A percentile compares a stretch with the other conserved stretches of the same genome.
phyloP scores from a whole-genome alignment of 2,888 invertebrate genomes.

The Acanthoscelides obtectus region DNA sequence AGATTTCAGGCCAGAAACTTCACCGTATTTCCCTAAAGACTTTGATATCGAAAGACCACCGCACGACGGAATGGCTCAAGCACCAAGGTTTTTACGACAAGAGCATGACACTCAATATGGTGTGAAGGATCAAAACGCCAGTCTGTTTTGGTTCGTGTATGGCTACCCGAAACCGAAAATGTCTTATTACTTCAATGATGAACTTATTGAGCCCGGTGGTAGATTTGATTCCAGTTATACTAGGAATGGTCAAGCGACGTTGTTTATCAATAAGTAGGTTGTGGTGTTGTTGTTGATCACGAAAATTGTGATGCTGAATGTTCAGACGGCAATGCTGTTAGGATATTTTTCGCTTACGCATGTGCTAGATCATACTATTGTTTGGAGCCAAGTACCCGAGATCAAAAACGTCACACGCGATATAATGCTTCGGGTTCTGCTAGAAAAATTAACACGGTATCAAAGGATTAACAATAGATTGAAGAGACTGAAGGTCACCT shows the following conservation, averaged over 20 bases:
- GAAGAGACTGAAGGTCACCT: too few species aligned
- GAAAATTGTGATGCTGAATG: not conserved
- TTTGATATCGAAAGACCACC: conserved; percentile 86
- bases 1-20: conserved; percentile 79
- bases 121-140: conserved; percentile 85
- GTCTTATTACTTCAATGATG: conserved; percentile 82
- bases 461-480: too few species aligned
- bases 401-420: too few species aligned
- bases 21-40: conserved; percentile 86
- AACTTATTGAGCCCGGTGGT: conserved; percentile 76
- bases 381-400: too few species aligned
- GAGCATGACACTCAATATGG: conserved; percentile 87
- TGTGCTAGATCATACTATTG: not conserved
- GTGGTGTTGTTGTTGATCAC: not conserved
- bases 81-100: conserved; percentile 82
- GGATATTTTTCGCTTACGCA: not conserved
- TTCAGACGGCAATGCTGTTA: not conserved
- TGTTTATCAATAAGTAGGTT: conserved; percentile 78
- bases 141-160: conserved; percentile 90
- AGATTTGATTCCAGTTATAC: conserved; percentile 84
- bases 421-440: too few species aligned
- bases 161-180: conserved; percentile 95
- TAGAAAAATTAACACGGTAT: too few species aligned
- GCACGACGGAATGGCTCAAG: conserved; percentile 77
- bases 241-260: conserved; percentile 83